phyloP scores from a whole-genome alignment of 2,888 invertebrate genomes.

The Anthrax anthrax region DNA sequence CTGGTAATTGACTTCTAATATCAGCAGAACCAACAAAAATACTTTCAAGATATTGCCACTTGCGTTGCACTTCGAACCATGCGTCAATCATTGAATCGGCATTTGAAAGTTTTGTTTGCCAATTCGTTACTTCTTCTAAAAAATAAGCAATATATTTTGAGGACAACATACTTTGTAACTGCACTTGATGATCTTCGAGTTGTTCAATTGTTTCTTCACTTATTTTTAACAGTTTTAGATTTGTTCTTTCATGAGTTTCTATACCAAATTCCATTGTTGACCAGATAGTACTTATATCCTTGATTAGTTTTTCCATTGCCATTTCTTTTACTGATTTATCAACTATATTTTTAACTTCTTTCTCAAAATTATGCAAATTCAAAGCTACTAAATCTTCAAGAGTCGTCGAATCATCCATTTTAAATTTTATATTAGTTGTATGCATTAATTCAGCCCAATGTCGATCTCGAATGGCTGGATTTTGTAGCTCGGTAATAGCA shows the following conservation, averaged over 20 bases:
- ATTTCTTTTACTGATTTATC: constrained; percentile 93
- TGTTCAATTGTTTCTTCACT: constrained; percentile 81
- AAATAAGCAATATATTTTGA: constrained; percentile 86
- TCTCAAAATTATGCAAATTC: constrained; percentile 83
- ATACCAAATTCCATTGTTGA: constrained; percentile 65
- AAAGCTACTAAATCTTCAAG: constrained; percentile 74
- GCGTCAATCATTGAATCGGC: constrained; percentile 72
- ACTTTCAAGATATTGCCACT: constrained; percentile 89
- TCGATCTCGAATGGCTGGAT: constrained; percentile 82
- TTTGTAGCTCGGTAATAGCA: constrained; percentile 86
- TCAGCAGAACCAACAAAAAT: constrained; percentile 95
- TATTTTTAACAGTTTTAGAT: constrained; percentile 57
- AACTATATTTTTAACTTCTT: constrained; percentile 88
- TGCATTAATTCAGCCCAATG: constrained; percentile 92
- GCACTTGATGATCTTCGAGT: constrained; percentile 89
- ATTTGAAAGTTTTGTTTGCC: constrained; percentile 78
- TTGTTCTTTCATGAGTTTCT: constrained; percentile 68
- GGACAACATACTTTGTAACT: constrained; percentile 87
- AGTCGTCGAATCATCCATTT: constrained; percentile 48
- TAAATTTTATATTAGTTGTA: constrained; percentile 60
- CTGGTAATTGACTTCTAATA: constrained; percentile 78
- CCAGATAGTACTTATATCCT: constrained; percentile 75
- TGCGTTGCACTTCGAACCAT: constrained; percentile 84
- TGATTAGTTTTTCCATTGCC: constrained; percentile 88
- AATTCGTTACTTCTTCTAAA: constrained; percentile 64